Evolutionary conservation across 2,797 vertebrate genomes (phyloP), one percentile per base, ranked within the genome.

Genomic region (Chaenodraco wilsoni): DNA sequence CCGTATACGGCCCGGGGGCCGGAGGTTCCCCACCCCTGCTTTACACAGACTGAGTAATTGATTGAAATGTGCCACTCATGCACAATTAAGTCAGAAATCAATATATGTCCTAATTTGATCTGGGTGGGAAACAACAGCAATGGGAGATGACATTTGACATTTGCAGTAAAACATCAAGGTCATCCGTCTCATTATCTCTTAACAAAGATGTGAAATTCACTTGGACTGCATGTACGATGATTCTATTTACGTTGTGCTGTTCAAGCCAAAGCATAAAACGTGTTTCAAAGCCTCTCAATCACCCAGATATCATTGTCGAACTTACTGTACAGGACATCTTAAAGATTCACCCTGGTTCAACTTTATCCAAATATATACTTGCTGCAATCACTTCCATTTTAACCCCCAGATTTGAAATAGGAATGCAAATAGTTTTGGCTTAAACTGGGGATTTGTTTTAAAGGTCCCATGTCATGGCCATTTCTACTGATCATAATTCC

Each of bases 51-150:
- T 60, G 58, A 56, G 59, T 72, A 66, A 86, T 83, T 81, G 88
- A 87, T 72, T 76, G 33, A 68, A 66, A 68, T 61, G 66, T 63
- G 50, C 45, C 72, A 57, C 73, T 84, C 71, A 31, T 74, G 84
- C 79, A 73, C 70, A 85, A 85, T 65, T 46, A 81, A 78, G 74
- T 23, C 14, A 50, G 81, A 84, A 87, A 85, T 88, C 80, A 4
- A 88, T 89, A 74, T 49, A 21, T 44, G 41, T 74, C 72, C 63
- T 76, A 73, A 74, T 85, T 63, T 63, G 52, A 77, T 58, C 43
- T 6, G n/a, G 57, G 31, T 5, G 3, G 68, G 59, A 13, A 77
- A 59, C 56, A 59, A 52, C 70, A 54, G 52, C 19, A n/a, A 1
- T 62, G 46, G 9, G 10, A 46, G 55, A 9, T 4, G 3, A 40